Conservation (phyloP, 2,113 vertebrate species). For the Corythornis vintsioides region DNA sequence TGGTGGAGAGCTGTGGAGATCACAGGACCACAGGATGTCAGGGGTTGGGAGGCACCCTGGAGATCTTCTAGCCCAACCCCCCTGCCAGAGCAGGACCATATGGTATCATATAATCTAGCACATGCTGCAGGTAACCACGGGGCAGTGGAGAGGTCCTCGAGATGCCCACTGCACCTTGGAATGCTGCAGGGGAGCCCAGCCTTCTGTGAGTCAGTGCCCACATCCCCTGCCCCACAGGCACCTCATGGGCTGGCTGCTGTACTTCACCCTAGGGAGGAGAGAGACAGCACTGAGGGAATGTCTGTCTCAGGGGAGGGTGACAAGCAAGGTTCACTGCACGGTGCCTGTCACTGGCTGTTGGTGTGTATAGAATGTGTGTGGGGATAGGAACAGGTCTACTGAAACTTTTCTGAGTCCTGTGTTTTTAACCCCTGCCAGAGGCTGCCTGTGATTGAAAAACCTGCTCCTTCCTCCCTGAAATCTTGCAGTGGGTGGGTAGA, state of each 20-base stretch:
- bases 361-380: no score
- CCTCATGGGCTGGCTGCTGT: neutral
- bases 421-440: neutral
- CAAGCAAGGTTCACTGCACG: neutral
- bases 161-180: neutral
- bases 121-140: neutral
- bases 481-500: neutral
- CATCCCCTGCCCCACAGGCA: neutral
- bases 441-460: neutral
- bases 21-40: no score
- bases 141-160: accelerated
- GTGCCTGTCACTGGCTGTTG: neutral
- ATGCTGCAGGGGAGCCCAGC: neutral
- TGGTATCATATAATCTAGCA: no score
- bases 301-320: neutral
- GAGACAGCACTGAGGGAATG: accelerated
- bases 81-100: no score
- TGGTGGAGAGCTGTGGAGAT: neutral
- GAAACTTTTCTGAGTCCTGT: neutral
- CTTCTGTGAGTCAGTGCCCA: accelerated
- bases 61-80: no score
- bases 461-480: neutral
- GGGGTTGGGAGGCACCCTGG: no score
- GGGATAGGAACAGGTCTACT: neutral
- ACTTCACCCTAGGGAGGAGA: neutral